phyloP scores from a whole-genome alignment of 2,888 invertebrate genomes.

The Eustalomyia histrio region DNA sequence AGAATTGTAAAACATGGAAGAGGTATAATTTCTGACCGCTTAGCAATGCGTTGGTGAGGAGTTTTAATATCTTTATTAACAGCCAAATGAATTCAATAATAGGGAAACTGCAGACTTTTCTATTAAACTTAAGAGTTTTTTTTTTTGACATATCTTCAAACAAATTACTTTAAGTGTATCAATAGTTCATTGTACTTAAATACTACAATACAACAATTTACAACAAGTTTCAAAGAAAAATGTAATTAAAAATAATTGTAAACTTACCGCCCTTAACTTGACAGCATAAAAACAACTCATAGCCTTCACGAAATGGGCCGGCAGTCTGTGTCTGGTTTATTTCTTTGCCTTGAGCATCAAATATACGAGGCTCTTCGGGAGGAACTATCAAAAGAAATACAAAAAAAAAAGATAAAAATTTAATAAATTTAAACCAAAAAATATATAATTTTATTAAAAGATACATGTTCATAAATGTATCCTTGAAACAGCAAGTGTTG shows the following conservation, averaged over 20 bases:
- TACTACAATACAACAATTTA: neutral
- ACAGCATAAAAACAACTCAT: slow-evolving; percentile 90
- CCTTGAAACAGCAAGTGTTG: slow-evolving; percentile 21
- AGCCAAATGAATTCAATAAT: no score
- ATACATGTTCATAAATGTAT: neutral
- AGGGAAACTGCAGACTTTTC: no score
- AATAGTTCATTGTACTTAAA: neutral
- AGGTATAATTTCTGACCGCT: no score
- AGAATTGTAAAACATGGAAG: no score
- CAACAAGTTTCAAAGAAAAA: neutral
- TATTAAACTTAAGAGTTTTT: no score
- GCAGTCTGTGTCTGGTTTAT: slow-evolving; percentile 83
- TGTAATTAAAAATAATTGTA: neutral
- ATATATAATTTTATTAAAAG: neutral
- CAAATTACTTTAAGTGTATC: no score
- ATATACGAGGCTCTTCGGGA: slow-evolving; percentile 89
- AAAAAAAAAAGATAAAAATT: no score
- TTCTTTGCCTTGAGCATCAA: slow-evolving; percentile 90
- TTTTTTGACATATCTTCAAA: no score
- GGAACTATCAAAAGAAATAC: slow-evolving; percentile 83
- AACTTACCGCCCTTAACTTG: slow-evolving; percentile 91
- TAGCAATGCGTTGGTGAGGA: no score
- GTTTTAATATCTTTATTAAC: no score
- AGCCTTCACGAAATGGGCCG: slow-evolving; percentile 93
- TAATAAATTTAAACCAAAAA: slow-evolving; percentile 23